Conservation (phyloP, 2,797 vertebrate genomes). For the Buceros bicornis region DNA sequence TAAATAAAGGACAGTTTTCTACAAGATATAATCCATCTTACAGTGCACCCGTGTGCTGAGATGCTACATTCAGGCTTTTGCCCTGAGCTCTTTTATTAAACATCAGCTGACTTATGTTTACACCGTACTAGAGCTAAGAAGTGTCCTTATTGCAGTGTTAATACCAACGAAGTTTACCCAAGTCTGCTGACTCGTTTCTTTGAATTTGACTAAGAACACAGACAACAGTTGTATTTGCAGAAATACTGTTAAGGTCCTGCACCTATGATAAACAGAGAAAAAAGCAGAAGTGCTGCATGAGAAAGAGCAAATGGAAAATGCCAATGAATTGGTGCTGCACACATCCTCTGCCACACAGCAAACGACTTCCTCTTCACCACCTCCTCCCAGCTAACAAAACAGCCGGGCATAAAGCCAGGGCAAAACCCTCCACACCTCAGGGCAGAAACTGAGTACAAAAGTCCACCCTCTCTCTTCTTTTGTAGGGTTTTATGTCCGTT, state of each 20-base stretch:
- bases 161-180: neutral
- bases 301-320: neutral
- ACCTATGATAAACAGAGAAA: neutral
- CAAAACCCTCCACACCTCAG: neutral
- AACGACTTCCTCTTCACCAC: neutral
- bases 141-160: neutral
- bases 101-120: neutral
- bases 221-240: neutral
- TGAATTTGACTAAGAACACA: neutral
- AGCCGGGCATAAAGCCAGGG: neutral
- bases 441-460: neutral
- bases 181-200: neutral
- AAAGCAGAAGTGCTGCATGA: neutral
- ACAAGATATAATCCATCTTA: neutral
- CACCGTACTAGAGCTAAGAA: neutral
- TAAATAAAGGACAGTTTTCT: neutral
- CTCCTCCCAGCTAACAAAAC: neutral
- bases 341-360: neutral
- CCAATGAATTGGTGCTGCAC: neutral
- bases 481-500: fast-evolving
- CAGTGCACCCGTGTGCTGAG: neutral
- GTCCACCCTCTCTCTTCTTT: neutral
- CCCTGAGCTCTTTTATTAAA: neutral
- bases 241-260: neutral
- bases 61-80: neutral